Evolutionary conservation across 2,888 invertebrate genomes (phyloP), one percentile per base, ranked within the genome.

Genomic region (Caenorhabditis sp.): DNA sequence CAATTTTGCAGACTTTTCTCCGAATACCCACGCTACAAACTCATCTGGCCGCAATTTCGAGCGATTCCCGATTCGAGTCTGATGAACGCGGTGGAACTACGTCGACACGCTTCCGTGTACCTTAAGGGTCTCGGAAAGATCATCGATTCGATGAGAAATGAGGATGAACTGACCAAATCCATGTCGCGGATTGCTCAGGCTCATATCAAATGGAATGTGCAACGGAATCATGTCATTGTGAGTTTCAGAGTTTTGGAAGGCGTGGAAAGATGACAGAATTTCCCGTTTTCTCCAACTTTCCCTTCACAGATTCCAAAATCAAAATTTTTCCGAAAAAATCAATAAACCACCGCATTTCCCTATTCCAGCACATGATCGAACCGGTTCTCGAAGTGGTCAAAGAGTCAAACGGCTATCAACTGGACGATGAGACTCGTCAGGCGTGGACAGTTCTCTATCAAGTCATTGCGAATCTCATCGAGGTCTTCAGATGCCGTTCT

Each of bases 141-240:
- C 50, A 90, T 90, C 67, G 77, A 89, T 32, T 85, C 88, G 13
- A 88, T 89, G 88, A 86, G 90, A 62, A 82, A 90, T 55, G 87
- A 88, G 28, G 85, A 81, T 8, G 76, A 84, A 20, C 55, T 90
- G 61, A 78, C 76, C 1, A 70, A 81, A 15, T 85, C 87, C 32
- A 81, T 90, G 55, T 78, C 84, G 11, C 44, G 85, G 55, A 90
- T 90, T 35, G 89, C 90, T 15, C 67, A 78, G 8, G 88, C 90
- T 9, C 90, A 90, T 69, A 87, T 90, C 51, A 90, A 90, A 62
- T 89, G 90, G 89, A 87, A 87, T 76, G 87, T 90, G 26, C 88
- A 90, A 65, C 81, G 87, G 47, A 80, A 84, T 37, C 90, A 90
- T 61, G 76, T 90, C 28, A 83, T 87, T 82, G 90, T 90, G 61